Conservation (phyloP, 2,113 vertebrate species). For the Malaclemys terrapin region DNA sequence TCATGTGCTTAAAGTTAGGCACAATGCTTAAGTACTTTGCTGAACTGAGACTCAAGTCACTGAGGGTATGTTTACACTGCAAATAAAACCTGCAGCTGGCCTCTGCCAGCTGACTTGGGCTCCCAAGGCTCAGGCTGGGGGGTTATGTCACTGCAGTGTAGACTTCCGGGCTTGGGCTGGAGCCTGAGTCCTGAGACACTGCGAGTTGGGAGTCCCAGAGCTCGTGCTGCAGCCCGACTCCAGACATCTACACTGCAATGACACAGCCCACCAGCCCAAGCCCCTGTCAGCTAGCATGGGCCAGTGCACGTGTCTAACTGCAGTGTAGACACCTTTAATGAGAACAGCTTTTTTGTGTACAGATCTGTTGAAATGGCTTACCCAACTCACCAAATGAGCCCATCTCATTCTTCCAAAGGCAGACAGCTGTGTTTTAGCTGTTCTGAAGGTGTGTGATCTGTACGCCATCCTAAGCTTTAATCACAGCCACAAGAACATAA, state of each 20-base stretch:
- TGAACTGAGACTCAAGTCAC: slow-evolving; percentile 45
- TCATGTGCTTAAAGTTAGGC: slow-evolving; percentile 54
- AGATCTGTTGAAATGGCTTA: slow-evolving; percentile 34
- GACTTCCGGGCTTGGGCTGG: not conserved
- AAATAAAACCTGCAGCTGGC: not conserved
- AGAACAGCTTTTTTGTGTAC: slow-evolving; percentile 9
- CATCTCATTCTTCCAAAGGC: slow-evolving; percentile 19
- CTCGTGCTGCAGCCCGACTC: no score
- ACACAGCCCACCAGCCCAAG: not conserved
- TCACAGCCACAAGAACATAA: slow-evolving; percentile 56
- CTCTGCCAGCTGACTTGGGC: not conserved
- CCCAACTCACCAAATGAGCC: slow-evolving; percentile 45
- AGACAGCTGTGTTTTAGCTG: slow-evolving; percentile 32
- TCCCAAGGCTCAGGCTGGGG: not conserved
- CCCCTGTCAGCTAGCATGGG: not conserved
- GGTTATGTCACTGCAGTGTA: not conserved
- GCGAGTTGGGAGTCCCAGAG: not conserved
- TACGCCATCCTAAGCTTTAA: slow-evolving; percentile 30
- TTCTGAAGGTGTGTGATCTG: slow-evolving; percentile 43
- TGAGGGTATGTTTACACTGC: not conserved
- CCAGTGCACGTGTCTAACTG: not conserved
- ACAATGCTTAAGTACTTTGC: slow-evolving; percentile 58
- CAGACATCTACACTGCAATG: not conserved
- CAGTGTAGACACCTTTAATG: not conserved
- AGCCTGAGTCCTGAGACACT: not conserved